Percentiles rank a stretch among this genome's conserved stretches.
These are phyloP conservation scores for Paramisgurnus dabryanus DNA, from an alignment of 2,113 vertebrate species.

Conservation along the genomic window DNA sequence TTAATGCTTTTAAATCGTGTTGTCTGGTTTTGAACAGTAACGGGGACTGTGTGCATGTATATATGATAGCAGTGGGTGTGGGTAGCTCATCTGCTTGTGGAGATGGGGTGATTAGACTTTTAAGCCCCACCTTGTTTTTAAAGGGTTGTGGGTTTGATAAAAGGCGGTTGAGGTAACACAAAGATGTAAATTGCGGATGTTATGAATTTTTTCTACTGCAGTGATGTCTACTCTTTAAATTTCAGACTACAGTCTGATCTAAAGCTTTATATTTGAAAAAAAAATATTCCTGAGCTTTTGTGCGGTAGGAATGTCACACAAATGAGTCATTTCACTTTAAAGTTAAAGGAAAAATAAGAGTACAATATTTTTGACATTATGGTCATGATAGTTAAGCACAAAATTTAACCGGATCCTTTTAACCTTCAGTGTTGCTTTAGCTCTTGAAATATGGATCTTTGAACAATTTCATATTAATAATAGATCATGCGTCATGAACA, in stretches of 20 bases:
- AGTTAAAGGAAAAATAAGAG: not conserved
- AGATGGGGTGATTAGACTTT: constrained; percentile 26
- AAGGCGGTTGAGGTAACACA: not conserved
- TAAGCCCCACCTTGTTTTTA: constrained; percentile 27
- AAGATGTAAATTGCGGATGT: not conserved
- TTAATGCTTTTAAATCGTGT: constrained; percentile 51
- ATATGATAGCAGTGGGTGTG: constrained; percentile 9
- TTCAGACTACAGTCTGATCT: not conserved
- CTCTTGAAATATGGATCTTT: not conserved
- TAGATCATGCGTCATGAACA: not conserved
- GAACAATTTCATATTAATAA: not conserved
- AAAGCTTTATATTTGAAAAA: not conserved
- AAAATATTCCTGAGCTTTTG: not conserved
- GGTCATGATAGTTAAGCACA: not conserved
- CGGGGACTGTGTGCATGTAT: constrained; percentile 16
- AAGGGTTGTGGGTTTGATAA: constrained; percentile 1
- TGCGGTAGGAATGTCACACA: no score
- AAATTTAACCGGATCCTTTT: no score
- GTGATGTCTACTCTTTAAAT: not conserved
- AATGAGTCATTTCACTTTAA: not conserved
- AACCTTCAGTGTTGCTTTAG: not conserved
- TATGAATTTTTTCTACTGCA: constrained; percentile 10
- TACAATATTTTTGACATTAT: not conserved
- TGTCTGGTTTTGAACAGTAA: constrained; percentile 39
- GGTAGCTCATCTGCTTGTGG: constrained; percentile 30